A percentile compares a stretch with the other conserved stretches of the same genome.
Conservation (phyloP, 23 tunicate genomes). For the Ascidia mentula region DNA sequence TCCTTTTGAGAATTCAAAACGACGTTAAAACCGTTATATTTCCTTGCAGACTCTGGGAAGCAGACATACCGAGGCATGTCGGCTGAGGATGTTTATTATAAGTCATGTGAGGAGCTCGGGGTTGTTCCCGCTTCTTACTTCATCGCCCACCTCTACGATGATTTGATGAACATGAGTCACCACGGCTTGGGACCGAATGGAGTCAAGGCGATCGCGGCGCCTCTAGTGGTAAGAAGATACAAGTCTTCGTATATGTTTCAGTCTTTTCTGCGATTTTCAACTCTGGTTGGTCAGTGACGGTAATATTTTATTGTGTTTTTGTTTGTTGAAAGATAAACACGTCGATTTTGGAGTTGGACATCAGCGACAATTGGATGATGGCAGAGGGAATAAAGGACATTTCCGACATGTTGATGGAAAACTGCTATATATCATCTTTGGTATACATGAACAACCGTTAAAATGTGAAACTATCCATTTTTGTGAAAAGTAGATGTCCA, state of each 20-base stretch:
- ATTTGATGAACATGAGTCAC: constrained; percentile 64
- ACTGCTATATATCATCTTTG: constrained; percentile 58
- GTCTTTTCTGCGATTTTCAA: neutral
- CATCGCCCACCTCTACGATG: constrained; percentile 46
- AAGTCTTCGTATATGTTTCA: neutral
- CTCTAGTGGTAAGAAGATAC: constrained; percentile 62
- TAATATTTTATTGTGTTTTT: neutral
- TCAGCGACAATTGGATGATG: constrained; percentile 84
- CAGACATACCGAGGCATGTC: constrained; percentile 50
- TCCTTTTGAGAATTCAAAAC: too few relatives aligned
- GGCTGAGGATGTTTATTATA: constrained; percentile 55
- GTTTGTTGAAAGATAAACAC: constrained; percentile 53
- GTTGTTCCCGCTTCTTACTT: constrained; percentile 81
- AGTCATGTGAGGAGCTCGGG: constrained; percentile 68
- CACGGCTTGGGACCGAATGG: constrained; percentile 86
- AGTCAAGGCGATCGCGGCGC: constrained; percentile 78
- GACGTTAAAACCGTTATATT: neutral
- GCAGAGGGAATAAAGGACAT: constrained; percentile 72
- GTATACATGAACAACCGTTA: constrained; percentile 1
- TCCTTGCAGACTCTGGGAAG: constrained; percentile 24
- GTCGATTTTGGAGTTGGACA: constrained; percentile 47
- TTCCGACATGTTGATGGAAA: constrained; percentile 76
- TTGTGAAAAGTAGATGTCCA: too few relatives aligned
- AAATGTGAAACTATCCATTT: too few relatives aligned
- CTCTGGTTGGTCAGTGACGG: neutral